Conservation (phyloP, 2,113 vertebrate species). For the Natator depressus region DNA sequence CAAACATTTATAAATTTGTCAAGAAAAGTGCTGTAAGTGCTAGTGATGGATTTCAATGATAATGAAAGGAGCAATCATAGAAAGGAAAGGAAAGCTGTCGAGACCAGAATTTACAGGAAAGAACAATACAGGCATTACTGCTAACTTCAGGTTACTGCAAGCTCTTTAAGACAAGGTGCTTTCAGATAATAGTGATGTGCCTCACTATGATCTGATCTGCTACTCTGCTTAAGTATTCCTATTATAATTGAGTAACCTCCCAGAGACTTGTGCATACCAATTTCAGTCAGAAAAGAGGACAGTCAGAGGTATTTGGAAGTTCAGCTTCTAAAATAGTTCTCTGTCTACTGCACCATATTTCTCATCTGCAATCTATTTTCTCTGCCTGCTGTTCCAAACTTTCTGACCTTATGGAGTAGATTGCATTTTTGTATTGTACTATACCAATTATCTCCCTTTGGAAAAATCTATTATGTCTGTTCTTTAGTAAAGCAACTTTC, state of each 20-base stretch:
- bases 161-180: not conserved
- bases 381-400: not conserved
- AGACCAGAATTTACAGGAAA: not conserved
- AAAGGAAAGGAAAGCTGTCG: not conserved
- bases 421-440: not conserved
- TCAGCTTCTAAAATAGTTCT: not conserved
- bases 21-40: not conserved
- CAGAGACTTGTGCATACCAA: not conserved
- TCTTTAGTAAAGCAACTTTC: not conserved
- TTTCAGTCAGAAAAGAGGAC: rapidly evolving
- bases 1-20: not conserved
- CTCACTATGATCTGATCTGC: not conserved
- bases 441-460: not conserved
- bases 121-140: not conserved
- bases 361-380: not conserved
- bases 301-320: not conserved
- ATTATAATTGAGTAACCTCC: not conserved
- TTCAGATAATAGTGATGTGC: not conserved
- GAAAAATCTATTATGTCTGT: not conserved
- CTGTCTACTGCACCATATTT: not conserved
- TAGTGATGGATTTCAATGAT: not conserved
- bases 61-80: not conserved
- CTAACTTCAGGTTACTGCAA: not conserved
- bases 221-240: not conserved
- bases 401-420: not conserved